Conservation (phyloP, 2,888 invertebrate species). For the Plusia festucae region DNA sequence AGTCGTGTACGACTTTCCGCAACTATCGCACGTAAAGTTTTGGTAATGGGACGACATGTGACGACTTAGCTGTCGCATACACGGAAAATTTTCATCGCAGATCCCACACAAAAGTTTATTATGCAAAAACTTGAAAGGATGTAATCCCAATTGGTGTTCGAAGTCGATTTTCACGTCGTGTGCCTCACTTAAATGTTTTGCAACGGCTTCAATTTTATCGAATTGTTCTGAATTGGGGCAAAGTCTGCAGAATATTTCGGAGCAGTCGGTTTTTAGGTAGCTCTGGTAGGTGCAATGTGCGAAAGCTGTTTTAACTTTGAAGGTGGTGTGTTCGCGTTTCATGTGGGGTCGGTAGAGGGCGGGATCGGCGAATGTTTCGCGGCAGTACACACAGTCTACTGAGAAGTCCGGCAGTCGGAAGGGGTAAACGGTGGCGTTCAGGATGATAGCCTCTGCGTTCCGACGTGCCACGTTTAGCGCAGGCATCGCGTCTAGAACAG, state of each 20-base stretch:
- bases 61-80: slow-evolving; percentile 75
- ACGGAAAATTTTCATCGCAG: slow-evolving; percentile 71
- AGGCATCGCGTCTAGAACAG: slow-evolving; percentile 77
- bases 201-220: slow-evolving; percentile 69
- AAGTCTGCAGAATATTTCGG: slow-evolving; percentile 75
- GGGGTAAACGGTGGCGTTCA: slow-evolving; percentile 77
- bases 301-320: slow-evolving; percentile 73
- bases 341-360: slow-evolving; percentile 70
- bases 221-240: slow-evolving; percentile 64
- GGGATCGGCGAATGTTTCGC: slow-evolving; percentile 66
- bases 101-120: slow-evolving; percentile 74
- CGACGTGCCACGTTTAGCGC: slow-evolving; percentile 73
- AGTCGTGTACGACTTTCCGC: slow-evolving; percentile 80
- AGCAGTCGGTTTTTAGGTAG: slow-evolving; percentile 78
- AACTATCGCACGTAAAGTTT: slow-evolving; percentile 79
- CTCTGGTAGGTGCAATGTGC: slow-evolving; percentile 73
- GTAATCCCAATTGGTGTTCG: slow-evolving; percentile 73
- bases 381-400: slow-evolving; percentile 79
- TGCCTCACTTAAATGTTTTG: slow-evolving; percentile 69
- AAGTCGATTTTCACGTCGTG: slow-evolving; percentile 69
- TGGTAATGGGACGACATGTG: slow-evolving; percentile 79
- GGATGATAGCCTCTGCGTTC: slow-evolving; percentile 77
- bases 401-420: slow-evolving; percentile 75
- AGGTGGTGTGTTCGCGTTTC: slow-evolving; percentile 69
- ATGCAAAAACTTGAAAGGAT: slow-evolving; percentile 75